phyloP scores from a whole-genome alignment of 2,888 invertebrate species.

The Flexamia atlantica region DNA sequence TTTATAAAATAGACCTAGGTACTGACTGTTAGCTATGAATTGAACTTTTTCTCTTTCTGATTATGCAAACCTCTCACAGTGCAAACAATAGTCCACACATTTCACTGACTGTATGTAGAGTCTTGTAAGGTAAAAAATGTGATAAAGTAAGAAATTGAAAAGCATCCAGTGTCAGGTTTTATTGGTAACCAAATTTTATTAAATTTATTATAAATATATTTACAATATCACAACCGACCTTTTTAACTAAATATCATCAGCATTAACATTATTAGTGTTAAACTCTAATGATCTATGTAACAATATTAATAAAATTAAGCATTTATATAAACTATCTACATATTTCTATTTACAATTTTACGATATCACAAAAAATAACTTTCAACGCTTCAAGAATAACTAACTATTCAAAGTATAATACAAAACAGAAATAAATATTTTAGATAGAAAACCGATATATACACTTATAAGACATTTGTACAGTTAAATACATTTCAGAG shows the following conservation, averaged over 20 bases:
- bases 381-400: not conserved
- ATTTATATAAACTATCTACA: constrained; percentile 63
- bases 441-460: constrained; percentile 53
- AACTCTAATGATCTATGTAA: constrained; percentile 60
- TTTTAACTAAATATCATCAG: constrained; percentile 58
- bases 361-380: constrained; percentile 53
- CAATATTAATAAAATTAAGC: constrained; percentile 60
- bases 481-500: constrained; percentile 17
- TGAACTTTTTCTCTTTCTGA: too few species aligned
- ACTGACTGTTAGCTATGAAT: too few species aligned
- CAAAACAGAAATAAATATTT: constrained; percentile 6
- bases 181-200: constrained; percentile 48
- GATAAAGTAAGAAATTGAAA: constrained; percentile 38
- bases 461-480: constrained; percentile 56
- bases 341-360: constrained; percentile 39
- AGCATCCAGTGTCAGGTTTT: constrained; percentile 46
- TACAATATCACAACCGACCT: constrained; percentile 64
- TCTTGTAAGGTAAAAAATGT: too few species aligned
- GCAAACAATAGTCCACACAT: too few species aligned
- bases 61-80: too few species aligned
- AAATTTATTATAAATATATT: constrained; percentile 56
- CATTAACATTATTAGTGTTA: constrained; percentile 59
- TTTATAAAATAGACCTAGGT: too few species aligned
- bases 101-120: too few species aligned
- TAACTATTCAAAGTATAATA: constrained; percentile 5